A percentile compares a stretch with the other conserved stretches of the same genome.
phyloP scores from a whole-genome alignment of 2,888 invertebrate genomes.

The Caenorhabditis wallacei region DNA sequence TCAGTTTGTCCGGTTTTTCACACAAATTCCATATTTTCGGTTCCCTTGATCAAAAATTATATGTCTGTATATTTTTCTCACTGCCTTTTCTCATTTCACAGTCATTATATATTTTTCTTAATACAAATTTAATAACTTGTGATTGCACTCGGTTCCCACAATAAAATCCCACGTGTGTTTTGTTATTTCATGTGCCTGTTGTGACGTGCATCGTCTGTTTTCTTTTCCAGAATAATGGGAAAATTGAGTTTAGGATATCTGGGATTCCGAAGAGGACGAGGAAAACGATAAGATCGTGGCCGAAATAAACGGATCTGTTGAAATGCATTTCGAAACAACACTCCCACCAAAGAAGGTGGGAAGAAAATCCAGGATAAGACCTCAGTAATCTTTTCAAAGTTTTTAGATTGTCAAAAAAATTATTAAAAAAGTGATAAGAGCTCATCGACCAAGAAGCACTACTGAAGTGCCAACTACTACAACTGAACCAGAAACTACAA shows the following conservation, averaged over 20 bases:
- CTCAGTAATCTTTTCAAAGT: not conserved
- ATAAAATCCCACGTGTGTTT: constrained; percentile 55
- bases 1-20: constrained; percentile 3
- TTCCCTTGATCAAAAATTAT: constrained; percentile 3
- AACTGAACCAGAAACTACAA: constrained; percentile 11
- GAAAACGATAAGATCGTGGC: constrained; percentile 56
- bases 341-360: constrained; percentile 55
- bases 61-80: constrained; percentile 38
- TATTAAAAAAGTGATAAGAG: constrained; percentile 64
- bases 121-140: constrained; percentile 38
- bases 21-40: constrained; percentile 1
- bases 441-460: constrained; percentile 41
- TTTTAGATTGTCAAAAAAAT: constrained; percentile 65
- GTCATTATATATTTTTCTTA: not conserved
- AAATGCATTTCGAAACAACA: constrained; percentile 62
- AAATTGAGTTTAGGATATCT: constrained; percentile 60
- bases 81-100: not conserved
- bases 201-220: constrained; percentile 39
- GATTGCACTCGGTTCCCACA: constrained; percentile 54
- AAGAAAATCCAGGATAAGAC: constrained; percentile 1
- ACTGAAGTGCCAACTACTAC: constrained; percentile 48
- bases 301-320: constrained; percentile 64
- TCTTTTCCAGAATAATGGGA: constrained; percentile 4
- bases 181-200: constrained; percentile 14
- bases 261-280: constrained; percentile 67